Conservation (phyloP, 2,888 invertebrate genomes). For the Cyrtodaria siliqua region DNA sequence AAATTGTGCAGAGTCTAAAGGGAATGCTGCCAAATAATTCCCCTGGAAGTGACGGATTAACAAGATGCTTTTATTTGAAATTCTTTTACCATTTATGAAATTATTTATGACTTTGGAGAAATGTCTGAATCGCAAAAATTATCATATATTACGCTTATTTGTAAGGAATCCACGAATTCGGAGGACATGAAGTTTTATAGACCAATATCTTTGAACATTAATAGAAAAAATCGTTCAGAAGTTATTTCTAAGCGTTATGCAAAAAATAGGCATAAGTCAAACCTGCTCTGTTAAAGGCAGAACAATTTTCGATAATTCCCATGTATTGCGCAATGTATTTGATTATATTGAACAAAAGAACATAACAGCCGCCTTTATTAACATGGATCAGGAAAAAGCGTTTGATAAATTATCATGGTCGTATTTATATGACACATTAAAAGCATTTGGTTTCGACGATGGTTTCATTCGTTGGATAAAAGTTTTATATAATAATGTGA, state of each 20-base stretch:
- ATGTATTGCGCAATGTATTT: slow-evolving; percentile 57
- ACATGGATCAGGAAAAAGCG: slow-evolving; percentile 69
- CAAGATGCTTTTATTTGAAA: slow-evolving; percentile 27
- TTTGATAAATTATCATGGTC: slow-evolving; percentile 66
- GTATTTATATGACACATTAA: slow-evolving; percentile 60
- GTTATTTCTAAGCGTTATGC: slow-evolving; percentile 48
- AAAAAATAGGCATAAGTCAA: slow-evolving; percentile 56
- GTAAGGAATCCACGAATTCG: slow-evolving; percentile 53
- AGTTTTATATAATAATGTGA: slow-evolving; percentile 55
- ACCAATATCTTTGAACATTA: slow-evolving; percentile 66
- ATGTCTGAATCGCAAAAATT: slow-evolving; percentile 46
- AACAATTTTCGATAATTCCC: slow-evolving; percentile 65
- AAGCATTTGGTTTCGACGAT: slow-evolving; percentile 59
- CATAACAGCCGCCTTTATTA: slow-evolving; percentile 49
- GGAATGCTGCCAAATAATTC: slow-evolving; percentile 24
- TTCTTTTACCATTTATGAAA: slow-evolving; percentile 20
- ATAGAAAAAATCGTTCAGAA: slow-evolving; percentile 66
- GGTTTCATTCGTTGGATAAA: slow-evolving; percentile 60
- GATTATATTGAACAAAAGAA: slow-evolving; percentile 61
- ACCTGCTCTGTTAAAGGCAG: slow-evolving; percentile 61
- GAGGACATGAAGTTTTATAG: slow-evolving; percentile 58
- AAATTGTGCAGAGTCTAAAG: slow-evolving; percentile 17
- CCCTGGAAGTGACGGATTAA: slow-evolving; percentile 38
- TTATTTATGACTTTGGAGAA: slow-evolving; percentile 19
- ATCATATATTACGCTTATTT: slow-evolving; percentile 49